These are phyloP conservation scores for Litoditis marina DNA, from an alignment of 2,888 invertebrate species.

Conservation along the genomic window DNA sequence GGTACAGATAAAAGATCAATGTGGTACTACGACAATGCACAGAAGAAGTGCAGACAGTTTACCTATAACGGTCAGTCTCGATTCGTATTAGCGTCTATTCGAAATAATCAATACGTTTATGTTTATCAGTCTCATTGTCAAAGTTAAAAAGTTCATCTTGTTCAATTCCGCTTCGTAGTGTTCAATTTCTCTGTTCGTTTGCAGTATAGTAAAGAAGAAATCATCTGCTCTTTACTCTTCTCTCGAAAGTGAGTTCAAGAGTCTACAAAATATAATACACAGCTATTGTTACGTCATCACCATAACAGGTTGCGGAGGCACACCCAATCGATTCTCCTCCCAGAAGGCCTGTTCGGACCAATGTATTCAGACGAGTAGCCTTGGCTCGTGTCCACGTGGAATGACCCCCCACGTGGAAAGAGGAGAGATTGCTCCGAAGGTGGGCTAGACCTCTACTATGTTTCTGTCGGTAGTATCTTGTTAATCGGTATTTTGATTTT, in stretches of 20 bases:
- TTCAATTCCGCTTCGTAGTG: slow-evolving; percentile 1
- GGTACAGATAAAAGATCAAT: slow-evolving; percentile 48
- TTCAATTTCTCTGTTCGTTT: neutral
- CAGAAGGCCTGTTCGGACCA: slow-evolving; percentile 48
- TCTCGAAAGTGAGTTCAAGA: too few relatives aligned
- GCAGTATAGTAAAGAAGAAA: too few relatives aligned
- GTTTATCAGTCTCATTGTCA: too few relatives aligned
- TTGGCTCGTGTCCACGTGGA: slow-evolving; percentile 57
- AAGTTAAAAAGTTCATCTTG: neutral
- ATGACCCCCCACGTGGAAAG: slow-evolving; percentile 50
- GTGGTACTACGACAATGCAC: slow-evolving; percentile 53
- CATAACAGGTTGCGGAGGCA: slow-evolving; percentile 53
- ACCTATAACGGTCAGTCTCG: slow-evolving; percentile 49
- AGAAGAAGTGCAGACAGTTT: slow-evolving; percentile 53
- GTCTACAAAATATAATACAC: too few relatives aligned
- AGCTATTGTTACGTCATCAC: neutral
- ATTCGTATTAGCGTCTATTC: too few relatives aligned
- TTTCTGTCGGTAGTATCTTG: too few relatives aligned
- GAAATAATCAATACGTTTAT: too few relatives aligned
- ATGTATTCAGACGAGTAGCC: slow-evolving; percentile 44
- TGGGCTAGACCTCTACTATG: too few relatives aligned
- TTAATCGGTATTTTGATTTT: too few relatives aligned
- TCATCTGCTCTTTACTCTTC: too few relatives aligned
- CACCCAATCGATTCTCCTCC: slow-evolving; percentile 54
- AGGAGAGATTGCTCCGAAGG: slow-evolving; percentile 40